A percentile compares a stretch with the other conserved stretches of the same genome.
phyloP scores from a whole-genome alignment of 1,140 invertebrate species.

The Drosophila grimshawi region DNA sequence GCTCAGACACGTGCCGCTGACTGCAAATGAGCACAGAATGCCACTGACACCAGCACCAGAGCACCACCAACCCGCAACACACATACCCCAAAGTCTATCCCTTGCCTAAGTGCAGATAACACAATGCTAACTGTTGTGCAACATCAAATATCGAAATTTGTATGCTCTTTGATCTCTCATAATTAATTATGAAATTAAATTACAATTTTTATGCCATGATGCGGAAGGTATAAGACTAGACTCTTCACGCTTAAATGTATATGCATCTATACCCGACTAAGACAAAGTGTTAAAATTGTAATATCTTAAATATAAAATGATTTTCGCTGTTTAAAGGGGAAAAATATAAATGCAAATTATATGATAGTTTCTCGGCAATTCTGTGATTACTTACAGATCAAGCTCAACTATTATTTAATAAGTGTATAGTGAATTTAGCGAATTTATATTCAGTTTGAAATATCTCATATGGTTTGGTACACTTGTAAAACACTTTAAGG shows the following conservation, averaged over 20 bases:
- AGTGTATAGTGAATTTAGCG: conserved; percentile 16
- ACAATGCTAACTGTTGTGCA: conserved; percentile 9
- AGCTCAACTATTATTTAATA: background rate
- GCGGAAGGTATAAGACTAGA: too few species aligned
- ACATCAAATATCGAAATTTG: background rate
- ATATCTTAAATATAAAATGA: too few species aligned
- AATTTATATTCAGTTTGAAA: conserved; percentile 20
- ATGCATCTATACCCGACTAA: too few species aligned
- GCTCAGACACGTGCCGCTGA: conserved; percentile 34
- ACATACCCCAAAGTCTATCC: background rate
- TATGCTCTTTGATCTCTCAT: background rate
- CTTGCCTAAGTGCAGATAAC: background rate
- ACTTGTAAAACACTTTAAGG: conserved; percentile 36
- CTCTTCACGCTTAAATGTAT: too few species aligned
- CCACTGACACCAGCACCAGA: conserved; percentile 23
- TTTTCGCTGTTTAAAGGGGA: too few species aligned
- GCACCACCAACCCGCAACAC: background rate
- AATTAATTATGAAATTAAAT: too few species aligned
- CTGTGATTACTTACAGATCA: background rate
- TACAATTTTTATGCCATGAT: too few species aligned
- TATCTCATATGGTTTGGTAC: conserved; percentile 1
- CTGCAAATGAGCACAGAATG: conserved; percentile 47
- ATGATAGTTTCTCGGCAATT: too few species aligned
- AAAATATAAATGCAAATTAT: too few species aligned
- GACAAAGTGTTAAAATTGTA: too few species aligned